A percentile compares a stretch with the other conserved stretches of the same genome.
Evolutionary conservation across 2,113 vertebrate genomes (phyloP).

Genomic region (Sphyrna mokarran): DNA sequence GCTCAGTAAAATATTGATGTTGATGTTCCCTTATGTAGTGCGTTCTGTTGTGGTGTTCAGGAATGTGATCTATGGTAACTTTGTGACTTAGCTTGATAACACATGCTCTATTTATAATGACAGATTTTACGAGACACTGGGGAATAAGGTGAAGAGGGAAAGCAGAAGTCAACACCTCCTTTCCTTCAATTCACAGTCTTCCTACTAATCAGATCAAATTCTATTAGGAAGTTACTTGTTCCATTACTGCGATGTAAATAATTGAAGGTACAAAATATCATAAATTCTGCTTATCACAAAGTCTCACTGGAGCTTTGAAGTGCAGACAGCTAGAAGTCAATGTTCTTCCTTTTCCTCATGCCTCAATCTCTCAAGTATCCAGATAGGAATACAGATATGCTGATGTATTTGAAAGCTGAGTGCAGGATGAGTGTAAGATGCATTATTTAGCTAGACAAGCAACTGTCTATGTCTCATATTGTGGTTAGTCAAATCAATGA

Average conservation of each 20-base stretch:
- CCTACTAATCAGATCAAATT: neutral
- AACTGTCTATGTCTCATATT: neutral
- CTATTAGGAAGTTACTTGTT: neutral
- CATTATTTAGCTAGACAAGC: slow-evolving; percentile 9
- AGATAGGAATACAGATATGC: neutral
- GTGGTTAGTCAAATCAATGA: neutral
- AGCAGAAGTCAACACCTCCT: neutral
- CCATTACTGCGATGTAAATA: neutral
- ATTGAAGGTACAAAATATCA: neutral
- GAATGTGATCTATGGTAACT: neutral
- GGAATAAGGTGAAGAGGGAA: neutral
- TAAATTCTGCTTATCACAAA: neutral
- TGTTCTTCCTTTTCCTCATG: neutral
- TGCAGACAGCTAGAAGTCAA: neutral
- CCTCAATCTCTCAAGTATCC: neutral
- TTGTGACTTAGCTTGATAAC: neutral
- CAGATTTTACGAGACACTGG: neutral
- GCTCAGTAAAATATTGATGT: neutral
- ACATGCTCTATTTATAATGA: neutral
- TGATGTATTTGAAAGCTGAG: neutral
- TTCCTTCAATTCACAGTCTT: neutral
- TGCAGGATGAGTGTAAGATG: neutral
- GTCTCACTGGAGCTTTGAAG: neutral
- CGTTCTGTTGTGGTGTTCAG: neutral
- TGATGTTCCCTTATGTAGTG: neutral